Base-by-base conservation (phyloP, 2,113 vertebrate genomes). In the Malurus cyaneus region DNA sequence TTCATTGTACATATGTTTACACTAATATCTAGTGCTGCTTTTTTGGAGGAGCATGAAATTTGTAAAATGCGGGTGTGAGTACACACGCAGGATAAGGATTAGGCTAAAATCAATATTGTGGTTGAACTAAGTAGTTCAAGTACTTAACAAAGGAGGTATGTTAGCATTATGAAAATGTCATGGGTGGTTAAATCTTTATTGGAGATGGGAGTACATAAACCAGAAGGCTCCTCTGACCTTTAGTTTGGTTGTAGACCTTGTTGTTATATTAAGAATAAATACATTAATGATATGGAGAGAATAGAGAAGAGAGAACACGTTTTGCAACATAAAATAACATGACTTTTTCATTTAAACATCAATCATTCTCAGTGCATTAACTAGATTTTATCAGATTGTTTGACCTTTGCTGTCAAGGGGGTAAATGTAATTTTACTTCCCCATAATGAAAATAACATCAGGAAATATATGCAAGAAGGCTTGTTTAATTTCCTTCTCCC, bases 401-500 rank as follows among this genome's bases (percentile, higher is more conserved):
- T 96, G 77, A 96, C 94, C 84, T 94, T 96, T 96, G 69, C 93
- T 97, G 72, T 95, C 92, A 88, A 64, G 91, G 89, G 94, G 96
- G 80, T 92, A 97, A 93, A 92, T 95, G 95, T 65, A 96, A 96
- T 97, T 88, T 97, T 90, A 91, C 70, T 94, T 94, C 36, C 95
- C 52, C 34, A 12, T 95, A 91, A 95, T 97, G 91, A 97, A 97
- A 97, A 97, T 94, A 98, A 96, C 92, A 93, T 96, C 79, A 96
- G 96, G 92, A 96, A 97, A 94, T 93, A 69, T 47, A 93, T 78
- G 85, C 84, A 97, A 88, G 78, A 96, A 95, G 94, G 90, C 72
- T 94, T 94, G 76, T 95, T 94, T 97, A 97, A 97, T 98, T 98
- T 97, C 92, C 84, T 98, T 44, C 81, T 97, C 81, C 53, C 80